Evolutionary conservation across 1,140 invertebrate species (phyloP).

Genomic region (Colletes gigas): DNA sequence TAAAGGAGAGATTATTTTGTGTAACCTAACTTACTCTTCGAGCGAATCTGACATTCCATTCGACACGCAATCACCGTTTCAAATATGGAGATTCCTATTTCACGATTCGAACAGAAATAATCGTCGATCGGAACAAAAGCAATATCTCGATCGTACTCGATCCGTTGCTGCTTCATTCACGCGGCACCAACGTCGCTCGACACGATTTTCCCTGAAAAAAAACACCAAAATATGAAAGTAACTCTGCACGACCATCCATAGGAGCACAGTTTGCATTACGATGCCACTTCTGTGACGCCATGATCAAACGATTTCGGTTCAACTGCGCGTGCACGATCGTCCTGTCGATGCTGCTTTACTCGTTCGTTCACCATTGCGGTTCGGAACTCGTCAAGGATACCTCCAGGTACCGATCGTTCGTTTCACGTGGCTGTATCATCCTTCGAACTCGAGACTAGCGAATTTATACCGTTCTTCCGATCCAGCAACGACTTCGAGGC

Average conservation of each 20-base stretch:
- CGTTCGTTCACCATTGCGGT: neutral
- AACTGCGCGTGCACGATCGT: slow-evolving; percentile 21
- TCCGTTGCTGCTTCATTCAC: slow-evolving; percentile 15
- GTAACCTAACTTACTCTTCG: neutral
- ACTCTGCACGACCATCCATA: neutral
- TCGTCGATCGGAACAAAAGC: slow-evolving; percentile 24
- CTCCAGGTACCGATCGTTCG: slow-evolving; percentile 26
- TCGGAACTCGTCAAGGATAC: slow-evolving; percentile 5
- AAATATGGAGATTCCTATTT: too few relatives aligned
- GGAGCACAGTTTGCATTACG: neutral
- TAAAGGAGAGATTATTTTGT: slow-evolving; percentile 46
- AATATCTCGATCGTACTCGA: neutral
- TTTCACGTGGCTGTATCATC: neutral
- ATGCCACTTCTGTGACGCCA: slow-evolving; percentile 18
- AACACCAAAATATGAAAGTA: slow-evolving; percentile 33
- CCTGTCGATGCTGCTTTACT: slow-evolving; percentile 17
- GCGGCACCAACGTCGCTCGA: slow-evolving; percentile 1
- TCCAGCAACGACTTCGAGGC: neutral
- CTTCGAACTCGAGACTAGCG: too few relatives aligned
- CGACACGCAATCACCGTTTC: too few relatives aligned
- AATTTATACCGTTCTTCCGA: too few relatives aligned
- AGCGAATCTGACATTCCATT: neutral
- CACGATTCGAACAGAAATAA: neutral
- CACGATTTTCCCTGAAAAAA: neutral
- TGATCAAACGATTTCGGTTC: slow-evolving; percentile 37